Conservation (phyloP, 2,888 invertebrate species). For the Eupithecia abbreviata region DNA sequence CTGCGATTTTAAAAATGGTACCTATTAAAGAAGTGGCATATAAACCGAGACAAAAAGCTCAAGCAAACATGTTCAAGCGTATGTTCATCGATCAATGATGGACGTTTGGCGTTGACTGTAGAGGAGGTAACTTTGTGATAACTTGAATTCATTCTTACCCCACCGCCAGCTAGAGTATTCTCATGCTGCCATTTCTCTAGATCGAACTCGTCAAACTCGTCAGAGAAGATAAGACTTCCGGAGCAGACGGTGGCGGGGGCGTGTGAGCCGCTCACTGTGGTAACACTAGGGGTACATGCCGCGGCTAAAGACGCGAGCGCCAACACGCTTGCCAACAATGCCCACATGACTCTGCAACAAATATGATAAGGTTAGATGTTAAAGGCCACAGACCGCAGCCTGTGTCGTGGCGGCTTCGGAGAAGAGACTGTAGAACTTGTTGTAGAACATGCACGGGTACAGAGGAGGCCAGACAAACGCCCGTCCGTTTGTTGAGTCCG, state of each 20-base stretch:
- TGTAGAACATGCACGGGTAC: too few relatives aligned
- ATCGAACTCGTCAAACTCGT: conserved; percentile 85
- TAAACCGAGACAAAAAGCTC: too few relatives aligned
- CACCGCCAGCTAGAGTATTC: conserved; percentile 86
- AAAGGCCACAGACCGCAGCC: neutral
- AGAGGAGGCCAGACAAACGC: too few relatives aligned
- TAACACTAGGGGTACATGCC: conserved; percentile 74
- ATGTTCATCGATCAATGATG: too few relatives aligned
- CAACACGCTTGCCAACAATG: conserved; percentile 54
- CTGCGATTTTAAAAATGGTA: too few relatives aligned
- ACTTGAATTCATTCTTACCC: conserved; percentile 73
- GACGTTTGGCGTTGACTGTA: too few relatives aligned
- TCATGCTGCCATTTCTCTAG: conserved; percentile 86
- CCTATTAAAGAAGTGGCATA: too few relatives aligned
- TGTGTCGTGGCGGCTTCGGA: too few relatives aligned
- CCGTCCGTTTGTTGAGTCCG: too few relatives aligned
- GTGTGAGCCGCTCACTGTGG: conserved; percentile 79
- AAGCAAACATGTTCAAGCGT: too few relatives aligned
- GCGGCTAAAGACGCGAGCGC: conserved; percentile 57
- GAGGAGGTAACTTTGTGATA: too few relatives aligned
- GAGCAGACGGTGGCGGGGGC: conserved; percentile 79
- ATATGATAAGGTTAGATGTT: neutral
- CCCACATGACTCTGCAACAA: conserved; percentile 63
- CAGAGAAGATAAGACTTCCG: conserved; percentile 85
- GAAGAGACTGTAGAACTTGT: too few relatives aligned